Conservation (phyloP, 2,888 invertebrate species). For the Blastobasis adustella region DNA sequence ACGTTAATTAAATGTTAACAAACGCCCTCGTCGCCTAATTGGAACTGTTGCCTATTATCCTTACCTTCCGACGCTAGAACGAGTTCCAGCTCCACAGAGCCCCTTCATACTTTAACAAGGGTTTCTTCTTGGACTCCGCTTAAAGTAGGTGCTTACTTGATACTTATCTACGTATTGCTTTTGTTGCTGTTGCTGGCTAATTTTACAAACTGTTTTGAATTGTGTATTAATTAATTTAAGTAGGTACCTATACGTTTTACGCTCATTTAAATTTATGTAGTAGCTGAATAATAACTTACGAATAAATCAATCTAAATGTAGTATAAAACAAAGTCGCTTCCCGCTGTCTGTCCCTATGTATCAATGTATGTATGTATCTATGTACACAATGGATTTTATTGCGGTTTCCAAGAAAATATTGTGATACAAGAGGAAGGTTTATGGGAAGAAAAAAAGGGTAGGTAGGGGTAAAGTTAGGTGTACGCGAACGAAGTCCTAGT, state of each 20-base stretch:
- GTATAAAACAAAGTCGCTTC: too few species aligned
- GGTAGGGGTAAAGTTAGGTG: too few species aligned
- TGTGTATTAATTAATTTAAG: background rate
- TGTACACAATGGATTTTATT: too few species aligned
- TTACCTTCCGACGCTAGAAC: slow-evolving; percentile 65
- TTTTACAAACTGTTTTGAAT: background rate
- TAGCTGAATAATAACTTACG: too few species aligned
- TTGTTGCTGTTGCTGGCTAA: slow-evolving; percentile 7
- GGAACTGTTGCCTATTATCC: slow-evolving; percentile 74
- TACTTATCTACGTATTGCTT: slow-evolving; percentile 5
- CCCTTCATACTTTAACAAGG: slow-evolving; percentile 50
- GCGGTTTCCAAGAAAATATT: too few species aligned
- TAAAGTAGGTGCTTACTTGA: slow-evolving; percentile 26
- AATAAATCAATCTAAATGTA: too few species aligned
- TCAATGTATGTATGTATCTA: too few species aligned
- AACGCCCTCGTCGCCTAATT: slow-evolving; percentile 74
- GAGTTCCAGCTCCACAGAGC: slow-evolving; percentile 56
- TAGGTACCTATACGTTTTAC: background rate
- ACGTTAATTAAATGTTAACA: slow-evolving; percentile 75
- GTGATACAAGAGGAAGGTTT: too few species aligned
- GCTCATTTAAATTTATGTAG: background rate
- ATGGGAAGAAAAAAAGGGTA: too few species aligned
- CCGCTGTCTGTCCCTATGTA: too few species aligned
- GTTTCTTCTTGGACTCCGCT: slow-evolving; percentile 35
- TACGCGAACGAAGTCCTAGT: too few species aligned